phyloP scores from a whole-genome alignment of 2,113 vertebrate genomes.

The Elachura formosa region DNA sequence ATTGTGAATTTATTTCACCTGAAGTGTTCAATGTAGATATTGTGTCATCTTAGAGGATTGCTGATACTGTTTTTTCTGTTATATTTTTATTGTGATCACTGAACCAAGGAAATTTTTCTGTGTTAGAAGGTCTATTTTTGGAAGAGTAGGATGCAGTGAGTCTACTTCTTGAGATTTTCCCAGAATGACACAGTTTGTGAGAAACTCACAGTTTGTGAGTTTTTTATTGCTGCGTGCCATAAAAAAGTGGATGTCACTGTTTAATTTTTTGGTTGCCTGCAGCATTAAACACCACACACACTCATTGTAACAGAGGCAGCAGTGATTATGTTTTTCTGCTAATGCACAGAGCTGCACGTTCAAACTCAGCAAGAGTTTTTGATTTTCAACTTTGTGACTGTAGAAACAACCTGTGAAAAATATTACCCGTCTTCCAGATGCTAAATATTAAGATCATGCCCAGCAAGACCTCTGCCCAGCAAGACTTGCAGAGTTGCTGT shows the following conservation, averaged over 20 bases:
- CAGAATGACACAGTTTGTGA: not conserved
- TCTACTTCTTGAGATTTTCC: not conserved
- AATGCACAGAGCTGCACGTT: rapidly evolving
- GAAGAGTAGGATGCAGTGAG: not conserved
- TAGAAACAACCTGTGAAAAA: not conserved
- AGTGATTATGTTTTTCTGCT: not conserved
- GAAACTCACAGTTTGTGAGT: not conserved
- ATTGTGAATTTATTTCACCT: not conserved
- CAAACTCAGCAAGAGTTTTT: not conserved
- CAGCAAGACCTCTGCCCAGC: not conserved
- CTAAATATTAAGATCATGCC: not conserved
- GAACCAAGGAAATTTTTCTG: not conserved
- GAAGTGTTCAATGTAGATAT: not conserved
- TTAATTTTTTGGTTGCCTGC: not conserved
- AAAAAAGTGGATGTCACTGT: not conserved
- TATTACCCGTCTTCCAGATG: not conserved
- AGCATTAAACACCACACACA: no score
- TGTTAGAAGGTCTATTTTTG: not conserved
- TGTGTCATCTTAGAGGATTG: not conserved
- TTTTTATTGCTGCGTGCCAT: not conserved
- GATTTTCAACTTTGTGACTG: not conserved
- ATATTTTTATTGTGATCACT: no score
- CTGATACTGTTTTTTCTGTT: no score
- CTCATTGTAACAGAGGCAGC: not conserved
- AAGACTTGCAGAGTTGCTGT: not conserved